phyloP scores from a whole-genome alignment of 2,797 vertebrate genomes.

The Sebastes vulpes region DNA sequence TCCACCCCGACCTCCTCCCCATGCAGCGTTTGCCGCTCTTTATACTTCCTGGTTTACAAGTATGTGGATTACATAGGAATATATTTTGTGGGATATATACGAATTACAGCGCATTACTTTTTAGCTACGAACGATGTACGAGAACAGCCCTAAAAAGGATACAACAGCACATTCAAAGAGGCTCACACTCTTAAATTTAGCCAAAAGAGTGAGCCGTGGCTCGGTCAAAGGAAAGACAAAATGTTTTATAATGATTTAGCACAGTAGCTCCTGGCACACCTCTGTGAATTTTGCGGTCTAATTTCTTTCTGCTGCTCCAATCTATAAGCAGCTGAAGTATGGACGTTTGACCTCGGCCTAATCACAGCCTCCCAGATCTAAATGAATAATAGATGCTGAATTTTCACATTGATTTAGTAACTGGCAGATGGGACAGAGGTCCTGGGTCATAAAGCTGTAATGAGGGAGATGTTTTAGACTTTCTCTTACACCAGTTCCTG shows the following conservation, averaged over 20 bases:
- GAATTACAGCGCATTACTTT: too few relatives aligned
- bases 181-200: background rate
- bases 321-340: slow-evolving; percentile 26
- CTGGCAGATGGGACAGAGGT: slow-evolving; percentile 28
- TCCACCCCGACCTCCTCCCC: too few relatives aligned
- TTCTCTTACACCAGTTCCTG: background rate
- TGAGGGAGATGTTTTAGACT: slow-evolving; percentile 37
- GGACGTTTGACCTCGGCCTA: slow-evolving; percentile 32
- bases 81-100: too few relatives aligned
- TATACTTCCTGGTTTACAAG: too few relatives aligned
- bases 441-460: slow-evolving; percentile 39
- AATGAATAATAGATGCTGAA: slow-evolving; percentile 47
- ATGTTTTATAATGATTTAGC: background rate
- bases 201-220: background rate
- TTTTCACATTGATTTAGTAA: slow-evolving; percentile 45
- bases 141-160: background rate
- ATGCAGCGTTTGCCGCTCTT: too few relatives aligned
- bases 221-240: slow-evolving; percentile 1
- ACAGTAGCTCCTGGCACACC: background rate
- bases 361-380: slow-evolving; percentile 12
- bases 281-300: slow-evolving; percentile 13
- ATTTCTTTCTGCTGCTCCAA: slow-evolving; percentile 24
- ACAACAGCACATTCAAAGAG: background rate
- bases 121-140: too few relatives aligned
- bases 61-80: too few relatives aligned